These are phyloP conservation scores for Lagocephalus sceleratus DNA, from an alignment of 2,797 vertebrate genomes.

Conservation along the genomic window DNA sequence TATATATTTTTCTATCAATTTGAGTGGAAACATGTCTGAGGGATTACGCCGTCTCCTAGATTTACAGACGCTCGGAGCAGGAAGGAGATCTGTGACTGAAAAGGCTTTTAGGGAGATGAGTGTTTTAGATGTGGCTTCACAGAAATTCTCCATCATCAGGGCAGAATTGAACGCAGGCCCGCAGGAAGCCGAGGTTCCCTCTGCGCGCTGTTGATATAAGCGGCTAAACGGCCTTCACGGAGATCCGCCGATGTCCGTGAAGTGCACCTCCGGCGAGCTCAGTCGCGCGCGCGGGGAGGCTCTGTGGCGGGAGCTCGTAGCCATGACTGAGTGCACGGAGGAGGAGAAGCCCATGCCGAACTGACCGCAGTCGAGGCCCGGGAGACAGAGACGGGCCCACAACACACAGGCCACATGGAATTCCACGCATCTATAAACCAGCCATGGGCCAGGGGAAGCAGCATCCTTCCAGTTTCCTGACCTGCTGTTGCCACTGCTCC, in stretches of 20 bases:
- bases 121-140: constrained; percentile 14
- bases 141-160: constrained; percentile 18
- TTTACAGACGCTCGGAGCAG: constrained; percentile 30
- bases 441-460: constrained; percentile 48
- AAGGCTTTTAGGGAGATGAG: constrained; percentile 24
- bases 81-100: constrained; percentile 30
- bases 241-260: constrained; percentile 47
- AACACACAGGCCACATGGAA: constrained; percentile 56
- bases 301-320: constrained; percentile 47
- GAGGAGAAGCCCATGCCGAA: constrained; percentile 45
- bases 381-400: constrained; percentile 57
- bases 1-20: not conserved
- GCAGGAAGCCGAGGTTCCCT: constrained; percentile 41
- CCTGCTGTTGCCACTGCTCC: constrained; percentile 52
- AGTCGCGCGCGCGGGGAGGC: constrained; percentile 13
- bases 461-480: constrained; percentile 51
- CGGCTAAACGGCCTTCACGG: constrained; percentile 44
- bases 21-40: constrained; percentile 22
- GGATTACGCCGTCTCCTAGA: constrained; percentile 36
- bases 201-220: constrained; percentile 58
- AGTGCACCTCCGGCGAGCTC: constrained; percentile 6
- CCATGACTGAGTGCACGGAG: constrained; percentile 35
- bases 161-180: constrained; percentile 16
- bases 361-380: constrained; percentile 53
- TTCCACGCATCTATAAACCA: constrained; percentile 57